Evolutionary conservation across 2,113 vertebrate genomes (phyloP), one percentile per base, ranked within the genome.

Genomic region (Sinocyclocheilus anophthalmus): DNA sequence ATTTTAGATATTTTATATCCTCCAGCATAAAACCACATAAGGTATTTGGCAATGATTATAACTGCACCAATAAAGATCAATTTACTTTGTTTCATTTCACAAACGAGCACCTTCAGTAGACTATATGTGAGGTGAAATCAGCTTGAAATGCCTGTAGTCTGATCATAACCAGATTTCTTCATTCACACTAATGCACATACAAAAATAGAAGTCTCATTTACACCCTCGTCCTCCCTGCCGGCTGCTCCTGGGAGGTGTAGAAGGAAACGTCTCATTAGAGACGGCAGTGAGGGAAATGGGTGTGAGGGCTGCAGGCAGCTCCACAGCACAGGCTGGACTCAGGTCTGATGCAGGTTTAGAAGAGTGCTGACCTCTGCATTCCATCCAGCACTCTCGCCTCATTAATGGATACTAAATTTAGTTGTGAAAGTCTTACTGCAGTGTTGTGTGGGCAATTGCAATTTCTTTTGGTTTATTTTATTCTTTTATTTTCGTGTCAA

Each of bases 181-280:
- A 48, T 30, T 84, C 42, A 11, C 18, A 14, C 86, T 10, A 59
- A 42, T 5, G 13, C 87, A 76, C 82, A 81, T 48, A 86, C 59
- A 76, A 85, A 84, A 89, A 90, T 89, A 90, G 85, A 83, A 85
- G 45, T 83, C 14, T 77, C 81, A 88, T 87, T 88, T 87, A 84
- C 84, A 75, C 85, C 67, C 48, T 77, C 82, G 48, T 37, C 48
- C 48, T 53, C 57, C 61, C 42, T 67, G 69, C 70, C 57, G 67
- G 42, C 81, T 81, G 85, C 80, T 76, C 75, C 63, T 84, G 24
- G 48, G 79, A 76, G 33, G 55, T 69, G 83, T 45, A 18, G 79
- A 69, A 26, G 80, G 81, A 86, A 86, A 79, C 30, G 75, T 85
- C 79, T 86, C 87, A 88, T 88, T 86, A 88, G 79, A 83, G 63